phyloP scores from a whole-genome alignment of 2,888 invertebrate genomes.

The Dinocampus coccinellae region DNA sequence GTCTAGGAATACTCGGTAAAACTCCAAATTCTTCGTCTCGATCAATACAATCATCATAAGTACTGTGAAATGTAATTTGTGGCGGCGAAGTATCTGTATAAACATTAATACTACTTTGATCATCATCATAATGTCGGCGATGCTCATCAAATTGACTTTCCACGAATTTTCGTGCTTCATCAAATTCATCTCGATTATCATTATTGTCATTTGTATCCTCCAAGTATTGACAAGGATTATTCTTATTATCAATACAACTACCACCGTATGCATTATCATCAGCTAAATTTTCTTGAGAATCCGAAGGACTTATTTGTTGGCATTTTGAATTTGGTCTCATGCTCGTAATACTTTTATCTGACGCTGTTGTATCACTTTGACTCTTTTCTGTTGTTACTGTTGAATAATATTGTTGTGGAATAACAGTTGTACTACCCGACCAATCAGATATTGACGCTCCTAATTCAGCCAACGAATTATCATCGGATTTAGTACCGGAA shows the following conservation, averaged over 20 bases:
- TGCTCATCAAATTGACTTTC: constrained; percentile 63
- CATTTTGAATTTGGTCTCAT: constrained; percentile 65
- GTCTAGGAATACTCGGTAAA: constrained; percentile 53
- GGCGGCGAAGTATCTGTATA: constrained; percentile 61
- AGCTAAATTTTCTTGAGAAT: constrained; percentile 36
- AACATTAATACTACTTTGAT: constrained; percentile 34
- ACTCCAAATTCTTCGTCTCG: constrained; percentile 54
- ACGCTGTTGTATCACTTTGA: constrained; percentile 65
- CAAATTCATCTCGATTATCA: constrained; percentile 53
- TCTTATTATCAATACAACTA: constrained; percentile 15
- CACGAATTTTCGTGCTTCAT: constrained; percentile 61
- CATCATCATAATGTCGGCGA: constrained; percentile 50
- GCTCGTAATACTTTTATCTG: constrained; percentile 64
- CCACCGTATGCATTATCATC: constrained; percentile 27
- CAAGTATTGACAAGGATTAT: constrained; percentile 34
- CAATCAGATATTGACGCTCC: constrained; percentile 87
- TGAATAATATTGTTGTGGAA: constrained; percentile 72
- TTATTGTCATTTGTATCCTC: constrained; percentile 27
- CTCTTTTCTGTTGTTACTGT: constrained; percentile 60
- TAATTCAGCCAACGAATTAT: constrained; percentile 80
- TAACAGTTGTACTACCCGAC: constrained; percentile 84
- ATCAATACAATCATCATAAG: constrained; percentile 60
- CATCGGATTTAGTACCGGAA: constrained; percentile 84
- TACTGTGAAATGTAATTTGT: constrained; percentile 57
- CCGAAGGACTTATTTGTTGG: constrained; percentile 47